Evolutionary conservation across 2,888 invertebrate genomes (phyloP), one percentile per base, ranked within the genome.

Genomic region (Pristionchus mayeri): DNA sequence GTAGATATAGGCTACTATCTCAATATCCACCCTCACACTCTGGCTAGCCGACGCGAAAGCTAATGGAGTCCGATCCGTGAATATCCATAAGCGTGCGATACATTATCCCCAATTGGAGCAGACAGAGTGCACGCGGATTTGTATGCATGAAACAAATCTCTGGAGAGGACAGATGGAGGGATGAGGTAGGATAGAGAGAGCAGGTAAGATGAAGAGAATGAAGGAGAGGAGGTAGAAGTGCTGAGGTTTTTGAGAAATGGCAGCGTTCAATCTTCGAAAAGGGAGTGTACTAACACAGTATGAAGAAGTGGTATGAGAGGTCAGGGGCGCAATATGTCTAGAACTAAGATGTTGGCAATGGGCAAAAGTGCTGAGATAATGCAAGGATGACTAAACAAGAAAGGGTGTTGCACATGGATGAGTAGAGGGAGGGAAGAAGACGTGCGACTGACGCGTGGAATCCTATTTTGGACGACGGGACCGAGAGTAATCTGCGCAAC

Each of bases 71-170:
- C n/a, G n/a, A n/a, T n/a, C n/a, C n/a, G n/a, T n/a, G n/a, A n/a
- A n/a, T n/a, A n/a, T n/a, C n/a, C n/a, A n/a, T n/a, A n/a, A 44
- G 44, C 34, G 63, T 18, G 63, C 18, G 34, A 63, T 34, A 11
- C 63, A 21, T 18, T 63, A 7, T 34, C 60, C 13, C 7, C 34
- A 21, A 63, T 63, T 63, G 63, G 63, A 63, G 63, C 63, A 13
- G 57, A 50, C 50, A 67, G 71, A 71, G 71, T 71, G 71, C 71
- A 71, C 40, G 40, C 7, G 40, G 71, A 40, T 71, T 71, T 71
- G 71, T 71, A 71, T 71, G 71, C 71, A 71, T 71, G 71, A 40
- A 71, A 71, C 71, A 71, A 71, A 40, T 16, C 30, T 9, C 63
- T 27, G 63, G 30, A 37, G 67, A 37, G 67, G 67, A 67, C 37